phyloP scores from a whole-genome alignment of 2,888 invertebrate genomes.

The Drosophila quinaria region DNA sequence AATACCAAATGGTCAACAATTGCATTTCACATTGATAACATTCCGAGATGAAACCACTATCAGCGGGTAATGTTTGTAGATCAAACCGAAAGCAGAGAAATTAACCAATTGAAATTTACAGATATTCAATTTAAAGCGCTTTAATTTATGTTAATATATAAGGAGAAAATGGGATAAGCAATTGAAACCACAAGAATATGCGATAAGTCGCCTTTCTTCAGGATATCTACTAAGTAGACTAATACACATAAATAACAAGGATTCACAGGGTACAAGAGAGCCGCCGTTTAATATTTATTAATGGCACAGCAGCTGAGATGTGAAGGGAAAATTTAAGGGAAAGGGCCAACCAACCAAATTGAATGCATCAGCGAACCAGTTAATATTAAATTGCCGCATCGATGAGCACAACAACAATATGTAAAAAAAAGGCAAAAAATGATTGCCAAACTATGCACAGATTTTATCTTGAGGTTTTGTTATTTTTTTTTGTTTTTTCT shows the following conservation, averaged over 20 bases:
- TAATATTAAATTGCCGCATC: conserved; percentile 80
- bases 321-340: conserved; percentile 1
- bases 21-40: conserved; percentile 61
- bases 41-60: conserved; percentile 40
- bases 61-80: conserved; percentile 23
- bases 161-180: conserved; percentile 6
- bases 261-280: conserved; percentile 21
- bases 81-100: background rate
- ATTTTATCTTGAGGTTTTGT: conserved; percentile 53
- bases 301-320: conserved; percentile 45
- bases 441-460: conserved; percentile 61
- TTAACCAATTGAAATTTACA: background rate
- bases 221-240: conserved; percentile 47
- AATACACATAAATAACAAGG: conserved; percentile 34
- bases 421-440: conserved; percentile 20
- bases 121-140: background rate
- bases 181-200: conserved; percentile 41
- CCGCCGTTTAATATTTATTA: conserved; percentile 71
- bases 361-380: conserved; percentile 79
- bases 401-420: conserved; percentile 46
- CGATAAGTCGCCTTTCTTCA: conserved; percentile 24
- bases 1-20: conserved; percentile 57
- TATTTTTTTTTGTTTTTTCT: conserved; percentile 15
- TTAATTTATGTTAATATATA: background rate
- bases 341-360: conserved; percentile 52